Evolutionary conservation across 1,140 invertebrate species (phyloP), one percentile per base, ranked within the genome.

Genomic region (Panagrolaimus sp.): DNA sequence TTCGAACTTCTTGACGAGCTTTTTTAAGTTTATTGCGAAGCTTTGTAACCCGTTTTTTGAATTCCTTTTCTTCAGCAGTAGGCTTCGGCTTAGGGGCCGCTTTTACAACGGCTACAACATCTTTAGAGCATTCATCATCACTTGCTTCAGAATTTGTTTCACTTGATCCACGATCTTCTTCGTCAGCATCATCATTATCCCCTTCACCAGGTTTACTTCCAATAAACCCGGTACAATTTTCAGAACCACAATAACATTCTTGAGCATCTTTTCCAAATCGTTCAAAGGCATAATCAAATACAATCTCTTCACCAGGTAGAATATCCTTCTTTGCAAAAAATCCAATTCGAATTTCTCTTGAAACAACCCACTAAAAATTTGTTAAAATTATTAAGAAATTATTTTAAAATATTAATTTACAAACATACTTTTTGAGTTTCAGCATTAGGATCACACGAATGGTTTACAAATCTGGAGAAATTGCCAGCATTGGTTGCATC

Each of bases 261-360:
- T 75, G 73, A 1, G 73, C 73, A 4, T 21, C 58, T 67, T 46
- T 63, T 52, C 72, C 72, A 32, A 65, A 74, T 15, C 73, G 62
- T 43, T 97, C 92, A 86, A 97, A 96, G 83, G 96, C 91, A 84
- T 98, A 98, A 85, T 98, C 94, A 86, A 98, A 98, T 0, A 93
- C 97, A 26, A 98, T 90, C 86, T 98, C 95, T 84, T 96, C 93
- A 2, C 91, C 91, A 12, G 88, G 87, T 46, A 86, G 79, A 73
- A 98, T 90, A 17, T 88, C 87, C 76, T 90, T 88, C 72, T 89
- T 90, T 72, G 91, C 91, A 84, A 98, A 98, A 86, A 98, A 98
- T 0, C 96, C 96, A 78, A 98, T 93, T 72, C 95, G 87, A 12
- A 72, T 43, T 58, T 76, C 68, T 14, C 67, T 24, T 28, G 52